Percentiles rank a stretch among this genome's conserved stretches.
These are phyloP conservation scores for Rhogogaster chlorosoma DNA, from an alignment of 2,888 invertebrate species.

Conservation along the genomic window DNA sequence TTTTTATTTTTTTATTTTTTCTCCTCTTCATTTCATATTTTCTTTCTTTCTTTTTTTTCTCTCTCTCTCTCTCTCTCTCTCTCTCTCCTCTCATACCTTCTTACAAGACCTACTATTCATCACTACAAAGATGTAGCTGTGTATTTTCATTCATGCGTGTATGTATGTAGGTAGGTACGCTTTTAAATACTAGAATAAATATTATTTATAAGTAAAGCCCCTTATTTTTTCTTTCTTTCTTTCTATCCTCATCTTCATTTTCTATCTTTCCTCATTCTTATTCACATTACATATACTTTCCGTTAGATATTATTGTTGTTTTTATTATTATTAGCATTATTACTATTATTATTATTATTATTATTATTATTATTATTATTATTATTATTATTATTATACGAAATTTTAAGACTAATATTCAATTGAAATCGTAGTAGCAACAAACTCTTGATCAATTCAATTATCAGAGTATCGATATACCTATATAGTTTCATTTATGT, in stretches of 20 bases:
- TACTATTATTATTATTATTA: background rate
- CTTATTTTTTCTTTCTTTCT: conserved; percentile 23
- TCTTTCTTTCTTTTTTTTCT: background rate
- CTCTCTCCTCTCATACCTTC: background rate
- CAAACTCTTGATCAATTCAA: no score
- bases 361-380: conserved; percentile 1
- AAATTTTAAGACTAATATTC: background rate
- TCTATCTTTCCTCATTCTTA: background rate
- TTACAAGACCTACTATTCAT: background rate
- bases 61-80: no score
- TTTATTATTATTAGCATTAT: background rate
- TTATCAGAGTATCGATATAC: no score
- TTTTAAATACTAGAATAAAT: conserved; percentile 68
- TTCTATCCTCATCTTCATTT: background rate
- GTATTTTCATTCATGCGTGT: background rate
- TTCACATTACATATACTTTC: background rate
- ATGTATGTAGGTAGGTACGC: background rate
- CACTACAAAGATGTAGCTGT: background rate
- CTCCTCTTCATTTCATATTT: background rate
- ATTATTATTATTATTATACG: background rate
- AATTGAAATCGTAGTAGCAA: no score
- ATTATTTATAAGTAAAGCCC: conserved; percentile 67
- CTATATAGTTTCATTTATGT: no score
- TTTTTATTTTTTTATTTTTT: background rate
- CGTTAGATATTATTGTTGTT: background rate